A percentile compares a stretch with the other conserved stretches of the same genome.
phyloP scores from a whole-genome alignment of 2,113 vertebrate species.

The Naja naja region DNA sequence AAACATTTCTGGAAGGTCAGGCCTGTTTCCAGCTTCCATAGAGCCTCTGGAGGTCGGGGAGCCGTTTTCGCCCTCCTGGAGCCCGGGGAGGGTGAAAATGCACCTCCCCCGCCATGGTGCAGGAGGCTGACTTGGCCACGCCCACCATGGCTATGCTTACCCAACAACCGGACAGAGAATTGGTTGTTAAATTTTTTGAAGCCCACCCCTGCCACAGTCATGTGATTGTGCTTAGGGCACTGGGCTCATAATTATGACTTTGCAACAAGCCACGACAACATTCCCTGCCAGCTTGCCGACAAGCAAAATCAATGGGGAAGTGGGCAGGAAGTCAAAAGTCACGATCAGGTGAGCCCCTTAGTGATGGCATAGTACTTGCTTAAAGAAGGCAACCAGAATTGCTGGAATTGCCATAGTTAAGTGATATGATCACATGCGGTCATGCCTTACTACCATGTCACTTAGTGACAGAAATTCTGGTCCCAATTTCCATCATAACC shows the following conservation, averaged over 20 bases:
- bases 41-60: too few species aligned
- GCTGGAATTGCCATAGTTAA: not conserved
- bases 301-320: not conserved
- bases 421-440: not conserved
- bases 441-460: not conserved
- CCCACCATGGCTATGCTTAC: too few species aligned
- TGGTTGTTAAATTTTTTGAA: too few species aligned
- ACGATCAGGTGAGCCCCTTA: rapidly evolving
- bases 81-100: too few species aligned
- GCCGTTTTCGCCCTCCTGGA: too few species aligned
- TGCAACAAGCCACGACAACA: not conserved
- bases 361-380: not conserved
- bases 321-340: not conserved
- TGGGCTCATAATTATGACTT: not conserved
- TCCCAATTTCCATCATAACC: not conserved
- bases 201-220: not conserved
- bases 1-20: too few species aligned
- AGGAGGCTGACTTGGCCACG: too few species aligned
- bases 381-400: not conserved
- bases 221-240: not conserved
- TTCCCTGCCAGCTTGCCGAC: not conserved
- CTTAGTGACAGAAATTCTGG: not conserved
- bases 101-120: too few species aligned
- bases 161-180: too few species aligned
- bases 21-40: too few species aligned